Evolutionary conservation across 92 coral and sea anemone genomes (phyloP).

Genomic region (Heteractis magnifica): DNA sequence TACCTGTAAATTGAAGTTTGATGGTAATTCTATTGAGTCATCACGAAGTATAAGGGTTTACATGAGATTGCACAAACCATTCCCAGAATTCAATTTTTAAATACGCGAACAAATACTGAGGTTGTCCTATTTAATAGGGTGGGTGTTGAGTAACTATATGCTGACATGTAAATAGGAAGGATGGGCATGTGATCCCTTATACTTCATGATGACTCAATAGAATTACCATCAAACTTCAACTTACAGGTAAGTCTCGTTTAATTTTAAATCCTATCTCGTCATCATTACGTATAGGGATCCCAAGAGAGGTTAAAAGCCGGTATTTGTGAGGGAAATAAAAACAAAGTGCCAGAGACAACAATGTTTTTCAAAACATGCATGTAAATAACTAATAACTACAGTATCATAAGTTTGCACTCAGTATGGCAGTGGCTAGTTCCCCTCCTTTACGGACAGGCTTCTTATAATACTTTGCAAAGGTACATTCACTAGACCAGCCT

Average conservation of each 20-base stretch:
- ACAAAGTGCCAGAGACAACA: too few relatives aligned
- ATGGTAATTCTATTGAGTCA: conserved; percentile 54
- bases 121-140: too few relatives aligned
- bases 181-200: conserved; percentile 53
- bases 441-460: conserved; percentile 45
- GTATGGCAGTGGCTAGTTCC: conserved; percentile 25
- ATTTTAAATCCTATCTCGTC: conserved; percentile 36
- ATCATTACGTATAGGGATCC: conserved; percentile 55
- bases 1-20: conserved; percentile 7
- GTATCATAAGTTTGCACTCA: too few relatives aligned
- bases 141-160: too few relatives aligned
- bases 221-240: conserved; percentile 40
- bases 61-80: conserved; percentile 55
- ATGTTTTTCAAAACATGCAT: too few relatives aligned
- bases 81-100: conserved; percentile 51
- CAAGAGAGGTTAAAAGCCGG: conserved; percentile 58
- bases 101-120: conserved; percentile 59
- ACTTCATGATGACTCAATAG: conserved; percentile 45
- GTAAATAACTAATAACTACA: too few relatives aligned
- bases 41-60: conserved; percentile 54
- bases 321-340: conserved; percentile 40
- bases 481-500: conserved; percentile 45
- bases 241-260: too few relatives aligned
- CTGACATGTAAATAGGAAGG: conserved; percentile 15
- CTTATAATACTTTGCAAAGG: conserved; percentile 55